Conservation (phyloP, 2,113 vertebrate species). For the Malurus cyaneus region DNA sequence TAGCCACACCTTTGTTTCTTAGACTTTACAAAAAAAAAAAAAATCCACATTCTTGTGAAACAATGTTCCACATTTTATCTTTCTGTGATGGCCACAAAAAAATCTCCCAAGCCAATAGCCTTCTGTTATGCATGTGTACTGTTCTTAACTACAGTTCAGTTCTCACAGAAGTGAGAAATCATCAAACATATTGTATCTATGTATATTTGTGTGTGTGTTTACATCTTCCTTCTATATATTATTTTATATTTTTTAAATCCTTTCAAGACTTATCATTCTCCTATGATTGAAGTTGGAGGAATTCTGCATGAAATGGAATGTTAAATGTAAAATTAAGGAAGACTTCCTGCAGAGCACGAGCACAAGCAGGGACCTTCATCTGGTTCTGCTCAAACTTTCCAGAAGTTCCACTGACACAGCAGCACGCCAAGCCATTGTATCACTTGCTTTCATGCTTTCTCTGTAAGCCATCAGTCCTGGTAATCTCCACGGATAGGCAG, state of each 20-base stretch:
- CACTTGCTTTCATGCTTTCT: background rate
- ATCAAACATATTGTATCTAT: background rate
- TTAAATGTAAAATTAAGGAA: background rate
- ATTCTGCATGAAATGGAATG: background rate
- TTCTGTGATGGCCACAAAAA: background rate
- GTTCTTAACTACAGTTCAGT: background rate
- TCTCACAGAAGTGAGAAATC: background rate
- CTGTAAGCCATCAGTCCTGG: background rate
- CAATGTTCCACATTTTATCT: background rate
- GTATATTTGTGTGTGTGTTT: too few species aligned
- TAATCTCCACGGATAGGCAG: background rate
- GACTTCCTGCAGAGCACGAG: background rate
- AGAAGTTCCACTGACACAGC: background rate
- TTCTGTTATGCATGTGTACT: background rate
- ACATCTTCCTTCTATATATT: background rate
- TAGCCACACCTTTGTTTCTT: background rate
- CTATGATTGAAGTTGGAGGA: background rate
- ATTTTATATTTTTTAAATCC: background rate
- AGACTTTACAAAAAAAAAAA: background rate
- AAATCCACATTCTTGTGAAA: background rate
- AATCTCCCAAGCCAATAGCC: accelerated
- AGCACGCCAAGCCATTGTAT: background rate
- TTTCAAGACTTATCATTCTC: background rate
- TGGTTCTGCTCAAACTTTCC: background rate
- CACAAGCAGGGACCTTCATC: background rate